phyloP scores from a whole-genome alignment of 1,140 invertebrate species.

The Lepidurus couesii region DNA sequence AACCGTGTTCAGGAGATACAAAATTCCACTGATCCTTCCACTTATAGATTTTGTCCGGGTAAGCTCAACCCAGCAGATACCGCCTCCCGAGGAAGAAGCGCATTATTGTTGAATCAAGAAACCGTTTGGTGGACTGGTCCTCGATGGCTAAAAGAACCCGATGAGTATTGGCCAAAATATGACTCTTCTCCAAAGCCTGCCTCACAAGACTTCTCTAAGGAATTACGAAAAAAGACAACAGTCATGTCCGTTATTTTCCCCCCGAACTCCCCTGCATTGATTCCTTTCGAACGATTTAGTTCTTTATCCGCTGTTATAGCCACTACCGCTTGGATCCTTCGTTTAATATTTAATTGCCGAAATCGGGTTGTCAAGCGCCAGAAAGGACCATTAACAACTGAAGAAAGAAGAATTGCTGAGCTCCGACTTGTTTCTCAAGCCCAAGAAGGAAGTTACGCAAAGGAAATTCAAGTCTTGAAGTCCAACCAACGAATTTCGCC shows the following conservation, averaged over 20 bases:
- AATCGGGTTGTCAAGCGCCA: not conserved
- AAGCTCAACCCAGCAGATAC: conserved; percentile 45
- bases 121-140: conserved; percentile 46
- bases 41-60: conserved; percentile 44
- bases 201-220: not conserved
- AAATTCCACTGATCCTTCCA: conserved; percentile 25
- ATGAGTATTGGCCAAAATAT: conserved; percentile 39
- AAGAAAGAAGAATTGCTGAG: conserved; percentile 33
- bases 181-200: not conserved
- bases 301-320: not conserved
- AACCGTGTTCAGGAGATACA: conserved; percentile 31
- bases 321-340: not conserved
- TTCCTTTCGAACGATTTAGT: not conserved
- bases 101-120: conserved; percentile 38
- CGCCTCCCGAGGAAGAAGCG: conserved; percentile 43
- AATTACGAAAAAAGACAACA: not conserved
- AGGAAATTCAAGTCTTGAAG: not conserved
- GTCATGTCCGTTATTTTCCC: not conserved
- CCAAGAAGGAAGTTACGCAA: conserved; percentile 30
- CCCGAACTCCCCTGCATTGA: not conserved
- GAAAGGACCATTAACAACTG: conserved; percentile 20
- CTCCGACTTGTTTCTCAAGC: conserved; percentile 6
- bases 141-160: conserved; percentile 39
- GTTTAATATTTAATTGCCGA: not conserved
- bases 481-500: not conserved